Evolutionary conservation across 2,113 vertebrate genomes (phyloP).

Genomic region (Seriola dumerili): DNA sequence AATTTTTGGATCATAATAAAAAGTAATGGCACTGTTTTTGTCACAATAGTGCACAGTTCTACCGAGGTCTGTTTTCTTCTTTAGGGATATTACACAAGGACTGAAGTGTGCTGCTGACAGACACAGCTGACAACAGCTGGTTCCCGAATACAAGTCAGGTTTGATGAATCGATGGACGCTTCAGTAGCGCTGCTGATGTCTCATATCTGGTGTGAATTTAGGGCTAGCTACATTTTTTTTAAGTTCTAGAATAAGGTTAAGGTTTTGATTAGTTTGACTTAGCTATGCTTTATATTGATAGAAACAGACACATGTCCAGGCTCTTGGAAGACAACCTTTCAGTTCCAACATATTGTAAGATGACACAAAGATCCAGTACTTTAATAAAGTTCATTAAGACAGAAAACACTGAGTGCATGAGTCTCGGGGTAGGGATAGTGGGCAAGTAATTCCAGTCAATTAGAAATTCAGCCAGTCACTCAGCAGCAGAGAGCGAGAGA

Average conservation of each 20-base stretch:
- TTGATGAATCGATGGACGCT: background rate
- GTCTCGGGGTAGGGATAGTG: background rate
- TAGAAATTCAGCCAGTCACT: background rate
- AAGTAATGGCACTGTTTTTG: background rate
- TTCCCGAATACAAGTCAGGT: background rate
- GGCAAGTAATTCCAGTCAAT: conserved; percentile 12
- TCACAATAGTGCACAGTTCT: too few relatives aligned
- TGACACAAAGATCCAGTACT: background rate
- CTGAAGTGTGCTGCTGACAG: background rate
- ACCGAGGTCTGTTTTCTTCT: background rate
- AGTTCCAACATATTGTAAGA: background rate
- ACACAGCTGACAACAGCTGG: background rate
- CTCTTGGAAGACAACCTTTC: background rate
- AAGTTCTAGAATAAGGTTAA: background rate
- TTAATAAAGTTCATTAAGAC: background rate
- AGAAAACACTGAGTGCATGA: background rate
- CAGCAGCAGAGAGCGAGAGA: background rate
- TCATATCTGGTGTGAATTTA: background rate
- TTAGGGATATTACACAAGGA: background rate
- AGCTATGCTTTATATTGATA: background rate
- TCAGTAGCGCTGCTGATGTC: background rate
- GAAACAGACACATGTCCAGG: background rate
- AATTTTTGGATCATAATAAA: background rate
- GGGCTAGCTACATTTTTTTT: background rate
- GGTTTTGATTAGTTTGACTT: background rate